These are phyloP conservation scores for Ctenomys sociabilis DNA, from an alignment of 2,113 vertebrate genomes.

Conservation along the genomic window DNA sequence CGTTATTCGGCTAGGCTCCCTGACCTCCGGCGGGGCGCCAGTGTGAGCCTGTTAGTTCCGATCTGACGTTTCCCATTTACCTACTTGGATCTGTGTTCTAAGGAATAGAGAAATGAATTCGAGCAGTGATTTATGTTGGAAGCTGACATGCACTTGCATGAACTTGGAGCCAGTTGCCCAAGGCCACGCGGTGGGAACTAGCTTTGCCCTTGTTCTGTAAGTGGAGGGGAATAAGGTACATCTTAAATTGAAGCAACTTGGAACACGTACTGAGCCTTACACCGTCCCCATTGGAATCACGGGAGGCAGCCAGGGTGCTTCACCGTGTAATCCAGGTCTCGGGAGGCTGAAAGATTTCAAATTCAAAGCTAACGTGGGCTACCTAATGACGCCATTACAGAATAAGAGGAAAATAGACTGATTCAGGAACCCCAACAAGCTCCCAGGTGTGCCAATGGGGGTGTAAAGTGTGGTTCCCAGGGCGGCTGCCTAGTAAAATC, in stretches of 20 bases:
- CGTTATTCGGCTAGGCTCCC: background rate
- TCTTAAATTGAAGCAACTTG: background rate
- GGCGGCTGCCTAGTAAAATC: background rate
- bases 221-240: background rate
- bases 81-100: background rate
- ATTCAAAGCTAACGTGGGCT: background rate
- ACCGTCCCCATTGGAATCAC: background rate
- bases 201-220: background rate
- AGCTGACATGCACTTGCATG: background rate
- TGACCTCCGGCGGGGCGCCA: background rate
- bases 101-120: background rate
- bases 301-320: background rate
- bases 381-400: background rate
- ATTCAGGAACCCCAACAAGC: background rate
- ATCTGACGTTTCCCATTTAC: background rate
- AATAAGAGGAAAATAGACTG: background rate
- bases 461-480: background rate
- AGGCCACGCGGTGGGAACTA: background rate
- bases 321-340: background rate
- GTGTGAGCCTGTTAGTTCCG: background rate
- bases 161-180: background rate
- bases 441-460: background rate
- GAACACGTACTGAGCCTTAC: background rate
- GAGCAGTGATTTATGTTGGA: background rate
- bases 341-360: background rate